These are phyloP conservation scores for Hirtodrosophila histrioides DNA, from an alignment of 2,888 invertebrate genomes.

Conservation along the genomic window DNA sequence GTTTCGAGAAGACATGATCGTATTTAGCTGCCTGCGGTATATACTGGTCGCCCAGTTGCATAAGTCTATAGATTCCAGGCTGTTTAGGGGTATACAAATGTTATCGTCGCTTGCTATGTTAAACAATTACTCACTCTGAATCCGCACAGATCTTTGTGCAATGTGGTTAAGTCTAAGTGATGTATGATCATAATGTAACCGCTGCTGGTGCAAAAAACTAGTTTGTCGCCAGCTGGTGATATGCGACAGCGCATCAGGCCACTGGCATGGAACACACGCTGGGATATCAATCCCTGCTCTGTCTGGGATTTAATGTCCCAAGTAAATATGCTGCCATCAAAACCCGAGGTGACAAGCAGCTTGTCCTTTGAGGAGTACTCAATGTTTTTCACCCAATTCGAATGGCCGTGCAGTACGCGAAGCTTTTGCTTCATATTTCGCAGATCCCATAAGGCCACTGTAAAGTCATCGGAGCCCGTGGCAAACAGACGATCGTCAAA, in stretches of 20 bases:
- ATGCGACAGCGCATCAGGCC: constrained; percentile 90
- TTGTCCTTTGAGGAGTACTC: constrained; percentile 94
- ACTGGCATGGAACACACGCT: constrained; percentile 94
- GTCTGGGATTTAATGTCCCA: constrained; percentile 96
- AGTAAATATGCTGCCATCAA: constrained; percentile 96
- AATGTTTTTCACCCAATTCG: constrained; percentile 98
- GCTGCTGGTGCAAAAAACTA: constrained; percentile 95
- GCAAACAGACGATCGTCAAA: constrained; percentile 94
- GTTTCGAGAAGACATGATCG: constrained; percentile 91
- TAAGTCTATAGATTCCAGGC: constrained; percentile 94
- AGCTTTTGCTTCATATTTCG: constrained; percentile 91
- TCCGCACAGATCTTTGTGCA: constrained; percentile 92
- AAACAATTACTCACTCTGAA: constrained; percentile 88
- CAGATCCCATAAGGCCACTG: constrained; percentile 97
- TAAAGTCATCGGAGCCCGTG: constrained; percentile 96
- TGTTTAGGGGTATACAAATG: constrained; percentile 82
- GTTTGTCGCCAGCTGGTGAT: constrained; percentile 93
- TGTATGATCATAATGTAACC: constrained; percentile 96
- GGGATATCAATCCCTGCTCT: constrained; percentile 90
- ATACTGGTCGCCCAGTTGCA: constrained; percentile 93
- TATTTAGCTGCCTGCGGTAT: constrained; percentile 92
- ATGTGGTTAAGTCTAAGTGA: constrained; percentile 91
- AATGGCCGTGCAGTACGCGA: constrained; percentile 92
- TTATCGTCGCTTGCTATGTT: too few relatives aligned
- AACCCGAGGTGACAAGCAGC: constrained; percentile 94